Percentiles rank a stretch among this genome's conserved stretches.
Conservation (phyloP, 2,113 vertebrate genomes). For the Hyla sarda region DNA sequence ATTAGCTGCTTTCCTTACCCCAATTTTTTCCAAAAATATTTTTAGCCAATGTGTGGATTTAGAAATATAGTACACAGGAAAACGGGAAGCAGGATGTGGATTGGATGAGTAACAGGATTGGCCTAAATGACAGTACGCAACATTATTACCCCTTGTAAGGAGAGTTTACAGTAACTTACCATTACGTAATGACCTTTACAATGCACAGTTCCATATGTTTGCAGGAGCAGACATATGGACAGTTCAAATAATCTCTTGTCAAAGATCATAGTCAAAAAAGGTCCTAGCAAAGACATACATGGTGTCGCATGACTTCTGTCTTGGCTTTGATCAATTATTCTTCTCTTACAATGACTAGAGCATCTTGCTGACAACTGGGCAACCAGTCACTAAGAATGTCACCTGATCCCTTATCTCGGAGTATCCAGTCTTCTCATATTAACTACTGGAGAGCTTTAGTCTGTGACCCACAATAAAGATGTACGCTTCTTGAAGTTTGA, state of each 20-base stretch:
- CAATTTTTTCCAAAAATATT: too few relatives aligned
- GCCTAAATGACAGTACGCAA: too few relatives aligned
- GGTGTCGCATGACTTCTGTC: neutral
- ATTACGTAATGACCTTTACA: too few relatives aligned
- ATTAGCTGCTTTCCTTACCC: too few relatives aligned
- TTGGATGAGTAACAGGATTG: neutral
- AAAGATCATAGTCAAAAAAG: constrained; percentile 17
- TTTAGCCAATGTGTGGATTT: neutral
- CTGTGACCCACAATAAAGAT: neutral
- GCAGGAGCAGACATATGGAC: constrained; percentile 17
- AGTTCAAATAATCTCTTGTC: neutral
- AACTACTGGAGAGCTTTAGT: neutral
- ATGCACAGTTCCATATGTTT: constrained; percentile 11
- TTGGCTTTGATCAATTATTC: constrained; percentile 8
- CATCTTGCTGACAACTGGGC: neutral
- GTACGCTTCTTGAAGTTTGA: neutral
- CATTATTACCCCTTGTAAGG: too few relatives aligned
- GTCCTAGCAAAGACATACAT: neutral
- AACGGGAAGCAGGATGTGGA: neutral
- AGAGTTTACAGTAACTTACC: neutral
- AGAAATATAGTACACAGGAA: neutral
- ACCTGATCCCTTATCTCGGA: neutral
- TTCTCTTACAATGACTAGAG: neutral
- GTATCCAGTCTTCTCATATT: neutral
- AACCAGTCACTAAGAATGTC: neutral